phyloP scores from a whole-genome alignment of 1,140 invertebrate species.

The Drosophila teissieri region DNA sequence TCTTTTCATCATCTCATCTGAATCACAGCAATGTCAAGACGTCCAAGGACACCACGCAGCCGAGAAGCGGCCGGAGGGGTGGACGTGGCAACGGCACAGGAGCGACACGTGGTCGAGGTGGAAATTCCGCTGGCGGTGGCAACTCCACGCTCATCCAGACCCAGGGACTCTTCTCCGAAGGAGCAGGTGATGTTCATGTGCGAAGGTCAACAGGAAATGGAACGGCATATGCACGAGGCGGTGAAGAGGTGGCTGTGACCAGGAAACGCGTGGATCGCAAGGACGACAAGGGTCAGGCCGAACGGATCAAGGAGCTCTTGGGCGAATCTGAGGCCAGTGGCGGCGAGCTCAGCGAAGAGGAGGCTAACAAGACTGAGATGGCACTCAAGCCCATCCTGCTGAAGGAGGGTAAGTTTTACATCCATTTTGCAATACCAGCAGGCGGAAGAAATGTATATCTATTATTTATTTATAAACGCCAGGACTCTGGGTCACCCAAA shows the following conservation, averaged over 20 bases:
- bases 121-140: conserved; percentile 41
- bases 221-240: conserved; percentile 41
- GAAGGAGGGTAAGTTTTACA: conserved; percentile 58
- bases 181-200: conserved; percentile 69
- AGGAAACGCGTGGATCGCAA: conserved; percentile 65
- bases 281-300: conserved; percentile 56
- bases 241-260: conserved; percentile 57
- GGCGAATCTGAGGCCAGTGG: conserved; percentile 60
- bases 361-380: conserved; percentile 78
- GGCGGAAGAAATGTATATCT: background rate
- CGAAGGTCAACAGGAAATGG: conserved; percentile 51
- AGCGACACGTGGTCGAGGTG: conserved; percentile 50
- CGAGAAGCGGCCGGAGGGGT: conserved; percentile 51
- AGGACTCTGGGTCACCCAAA: conserved; percentile 71
- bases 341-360: conserved; percentile 61
- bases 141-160: conserved; percentile 77
- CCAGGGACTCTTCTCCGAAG: conserved; percentile 78
- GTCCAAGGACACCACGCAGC: conserved; percentile 76
- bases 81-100: conserved; percentile 57
- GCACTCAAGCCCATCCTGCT: conserved; percentile 63
- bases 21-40: conserved; percentile 73
- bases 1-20: background rate
- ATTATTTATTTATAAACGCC: too few relatives aligned
- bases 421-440: background rate
- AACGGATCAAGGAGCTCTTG: conserved; percentile 45